A percentile compares a stretch with the other conserved stretches of the same genome.
phyloP scores from a whole-genome alignment of 2,797 vertebrate species.

The Acipenser oxyrinchus region DNA sequence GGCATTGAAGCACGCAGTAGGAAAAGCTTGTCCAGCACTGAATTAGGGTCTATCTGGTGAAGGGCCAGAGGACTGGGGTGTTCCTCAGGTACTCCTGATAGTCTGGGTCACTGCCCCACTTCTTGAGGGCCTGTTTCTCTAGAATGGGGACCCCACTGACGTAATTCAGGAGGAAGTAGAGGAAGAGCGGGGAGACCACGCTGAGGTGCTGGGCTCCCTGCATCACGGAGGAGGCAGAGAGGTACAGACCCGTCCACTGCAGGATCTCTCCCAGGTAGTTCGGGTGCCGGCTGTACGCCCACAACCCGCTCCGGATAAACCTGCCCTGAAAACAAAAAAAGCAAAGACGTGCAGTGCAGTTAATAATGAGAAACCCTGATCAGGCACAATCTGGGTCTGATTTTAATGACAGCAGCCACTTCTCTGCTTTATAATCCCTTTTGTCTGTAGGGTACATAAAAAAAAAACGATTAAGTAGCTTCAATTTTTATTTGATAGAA shows the following conservation, averaged over 20 bases:
- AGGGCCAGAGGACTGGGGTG: slow-evolving; percentile 69
- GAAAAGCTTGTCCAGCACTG: too few relatives aligned
- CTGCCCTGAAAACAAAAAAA: slow-evolving; percentile 50
- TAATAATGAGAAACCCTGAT: too few relatives aligned
- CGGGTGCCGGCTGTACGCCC: slow-evolving; percentile 69
- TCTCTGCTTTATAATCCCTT: too few relatives aligned
- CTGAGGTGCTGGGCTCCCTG: slow-evolving; percentile 56
- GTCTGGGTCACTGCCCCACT: slow-evolving; percentile 55
- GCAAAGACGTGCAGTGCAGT: background rate
- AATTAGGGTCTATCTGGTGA: background rate
- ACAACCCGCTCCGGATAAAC: slow-evolving; percentile 68
- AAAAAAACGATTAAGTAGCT: too few relatives aligned
- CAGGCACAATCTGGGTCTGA: too few relatives aligned
- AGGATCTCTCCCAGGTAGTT: slow-evolving; percentile 74
- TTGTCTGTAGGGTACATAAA: too few relatives aligned
- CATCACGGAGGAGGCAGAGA: slow-evolving; percentile 63
- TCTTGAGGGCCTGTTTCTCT: slow-evolving; percentile 60
- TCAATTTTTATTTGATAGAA: too few relatives aligned
- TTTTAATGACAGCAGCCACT: too few relatives aligned
- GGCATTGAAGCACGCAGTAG: too few relatives aligned
- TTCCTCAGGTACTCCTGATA: slow-evolving; percentile 58
- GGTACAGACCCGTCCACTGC: slow-evolving; percentile 71
- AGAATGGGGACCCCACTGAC: slow-evolving; percentile 68
- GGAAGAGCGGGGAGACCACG: slow-evolving; percentile 53
- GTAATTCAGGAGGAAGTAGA: slow-evolving; percentile 66